Evolutionary conservation across 1,140 invertebrate species (phyloP), one percentile per base, ranked within the genome.

Genomic region (Drosophila saltans): DNA sequence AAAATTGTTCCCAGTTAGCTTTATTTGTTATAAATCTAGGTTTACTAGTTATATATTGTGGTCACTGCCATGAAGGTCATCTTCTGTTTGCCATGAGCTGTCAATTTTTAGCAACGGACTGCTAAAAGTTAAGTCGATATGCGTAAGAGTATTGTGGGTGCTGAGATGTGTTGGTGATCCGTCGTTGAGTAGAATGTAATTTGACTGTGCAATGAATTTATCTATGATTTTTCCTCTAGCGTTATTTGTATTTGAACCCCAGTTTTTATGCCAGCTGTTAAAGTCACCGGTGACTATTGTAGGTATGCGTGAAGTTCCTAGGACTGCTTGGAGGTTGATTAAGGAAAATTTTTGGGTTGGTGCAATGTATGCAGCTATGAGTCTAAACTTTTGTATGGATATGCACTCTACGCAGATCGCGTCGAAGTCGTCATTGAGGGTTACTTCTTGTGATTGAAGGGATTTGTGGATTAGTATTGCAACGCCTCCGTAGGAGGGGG

Each of bases 1-100:
- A 59, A 26, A 67, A 60, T 59, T 36, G 28, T 48, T 48, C 21
- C 65, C 65, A 67, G 8, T 67, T 67, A 1, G 57, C 57, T 61
- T 68, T 60, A 2, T 61, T 41, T 10, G 43, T 60, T 10, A 61
- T 58, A 11, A 69, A 69, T 8, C 10, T 52, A 33, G 52, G 28
- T 56, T 30, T 56, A 4, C 1, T 9, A 11, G 52, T 56, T 2
- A 21, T 57, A 6, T 28, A 30, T 33, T 57, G 3, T 6, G 66
- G 33, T 68, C 41, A 3, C 66, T 59, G 30, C n/a, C 56, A 28
- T 60, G 28, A 7, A 58, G 24, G 21, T 68, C 40, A 3, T 68
- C 24, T 8, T 28, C 33, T 30, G 30, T 61, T 43, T 43, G 8
- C 66, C 66, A 68, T 10, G 21, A 9, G 24, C 30, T 58, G 1